Evolutionary conservation across 2,113 vertebrate species (phyloP), one percentile per base, ranked within the genome.

Genomic region (Cranoglanis bouderius): DNA sequence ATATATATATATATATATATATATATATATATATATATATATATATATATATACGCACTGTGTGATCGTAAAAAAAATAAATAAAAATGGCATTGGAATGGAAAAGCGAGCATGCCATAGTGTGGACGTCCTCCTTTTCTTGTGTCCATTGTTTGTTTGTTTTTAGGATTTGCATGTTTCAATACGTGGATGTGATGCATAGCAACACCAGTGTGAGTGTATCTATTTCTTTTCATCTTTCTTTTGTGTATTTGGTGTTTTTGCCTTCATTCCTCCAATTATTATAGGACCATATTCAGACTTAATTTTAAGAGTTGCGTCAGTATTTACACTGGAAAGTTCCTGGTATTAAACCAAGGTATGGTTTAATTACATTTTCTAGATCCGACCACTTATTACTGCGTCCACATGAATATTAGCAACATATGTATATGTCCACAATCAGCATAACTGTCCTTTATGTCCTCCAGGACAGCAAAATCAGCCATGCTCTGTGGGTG

Each of bases 1-100:
- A 43, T 43, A 43, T 43, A 43, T 43, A 43, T 43, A 43, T 43
- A 43, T 43, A 43, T 43, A 43, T 46, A 46, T 46, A 46, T 46
- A 46, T 46, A 46, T 46, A 46, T 46, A 8, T 46, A 46, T 46
- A 46, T 46, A 46, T 46, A 46, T 46, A 46, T 46, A 46, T 46
- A 8, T 46, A 46, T 46, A 8, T 46, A 46, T 46, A 46, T 46
- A 7, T 65, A 75, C 81, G 82, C 89, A 82, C 43, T 75, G 59
- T 70, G 78, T 88, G 87, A 89, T 88, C 40, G 38, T 46, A 7
- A 55, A n/a, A 78, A 51, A 78, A 51, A 14, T 46, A 0, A 9
- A 46, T 21, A 53, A 81, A 84, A 89, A 90, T 88, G 88, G 86
- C 90, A 90, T 90, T 84, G 88, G 87, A 91, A 88, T 90, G 90